phyloP scores from a whole-genome alignment of 2,888 invertebrate genomes.

The Zaprionus obscuricornis region DNA sequence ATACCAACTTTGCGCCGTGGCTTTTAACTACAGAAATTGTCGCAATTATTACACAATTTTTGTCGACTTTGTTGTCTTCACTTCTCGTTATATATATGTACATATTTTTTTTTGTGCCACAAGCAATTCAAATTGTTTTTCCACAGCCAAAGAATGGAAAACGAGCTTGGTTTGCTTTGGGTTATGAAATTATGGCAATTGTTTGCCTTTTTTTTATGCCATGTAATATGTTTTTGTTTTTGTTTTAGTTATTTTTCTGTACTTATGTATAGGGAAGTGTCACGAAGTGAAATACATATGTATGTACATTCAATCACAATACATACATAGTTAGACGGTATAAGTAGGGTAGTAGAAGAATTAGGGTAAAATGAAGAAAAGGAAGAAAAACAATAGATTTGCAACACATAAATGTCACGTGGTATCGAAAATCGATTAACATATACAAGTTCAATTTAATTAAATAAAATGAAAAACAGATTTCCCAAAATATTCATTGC shows the following conservation, averaged over 20 bases:
- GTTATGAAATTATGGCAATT: constrained; percentile 72
- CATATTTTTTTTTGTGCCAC: constrained; percentile 39
- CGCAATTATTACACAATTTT: constrained; percentile 72
- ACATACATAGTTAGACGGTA: constrained; percentile 5
- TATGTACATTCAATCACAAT: no score
- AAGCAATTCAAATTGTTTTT: constrained; percentile 60
- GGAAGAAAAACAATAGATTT: constrained; percentile 14
- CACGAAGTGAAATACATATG: constrained; percentile 25
- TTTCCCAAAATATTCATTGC: no score
- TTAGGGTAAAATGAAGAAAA: constrained; percentile 31
- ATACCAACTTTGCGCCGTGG: constrained; percentile 35
- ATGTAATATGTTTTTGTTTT: constrained; percentile 37
- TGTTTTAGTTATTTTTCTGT: background rate
- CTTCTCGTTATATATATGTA: constrained; percentile 17
- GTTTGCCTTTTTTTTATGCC: constrained; percentile 49
- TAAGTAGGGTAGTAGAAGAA: constrained; percentile 36
- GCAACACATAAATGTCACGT: constrained; percentile 41
- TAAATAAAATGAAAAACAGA: no score
- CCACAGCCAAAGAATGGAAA: constrained; percentile 54
- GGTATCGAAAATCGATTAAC: constrained; percentile 45
- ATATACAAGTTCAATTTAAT: no score
- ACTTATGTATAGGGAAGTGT: constrained; percentile 42
- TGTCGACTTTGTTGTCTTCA: constrained; percentile 28
- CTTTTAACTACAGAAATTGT: constrained; percentile 54
- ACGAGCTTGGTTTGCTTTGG: constrained; percentile 50